Conservation (phyloP, 1,140 invertebrate species). For the Carposina sasakii region DNA sequence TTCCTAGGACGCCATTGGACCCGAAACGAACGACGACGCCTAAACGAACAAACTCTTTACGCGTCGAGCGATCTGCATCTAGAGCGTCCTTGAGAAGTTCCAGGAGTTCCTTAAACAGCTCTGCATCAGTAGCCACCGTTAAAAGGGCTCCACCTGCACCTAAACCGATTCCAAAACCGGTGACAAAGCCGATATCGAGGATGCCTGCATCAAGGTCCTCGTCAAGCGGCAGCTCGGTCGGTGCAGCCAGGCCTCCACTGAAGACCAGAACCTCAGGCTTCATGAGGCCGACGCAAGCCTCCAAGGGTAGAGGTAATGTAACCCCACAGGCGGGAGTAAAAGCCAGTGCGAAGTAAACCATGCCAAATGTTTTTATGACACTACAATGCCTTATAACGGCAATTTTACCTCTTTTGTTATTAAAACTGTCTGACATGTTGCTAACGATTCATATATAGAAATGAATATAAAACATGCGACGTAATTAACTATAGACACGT, state of each 20-base stretch:
- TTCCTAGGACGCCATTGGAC: conserved; percentile 51
- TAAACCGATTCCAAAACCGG: conserved; percentile 48
- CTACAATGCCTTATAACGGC: too few species aligned
- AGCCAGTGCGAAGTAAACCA: conserved; percentile 42
- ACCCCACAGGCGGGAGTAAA: conserved; percentile 33
- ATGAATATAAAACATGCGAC: too few species aligned
- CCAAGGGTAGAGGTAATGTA: conserved; percentile 48
- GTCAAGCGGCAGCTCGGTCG: conserved; percentile 80
- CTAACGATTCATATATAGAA: too few species aligned
- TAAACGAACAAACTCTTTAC: conserved; percentile 49
- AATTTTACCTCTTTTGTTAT: too few species aligned
- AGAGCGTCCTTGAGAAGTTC: conserved; percentile 85
- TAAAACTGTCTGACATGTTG: too few species aligned
- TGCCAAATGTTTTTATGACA: conserved; percentile 16
- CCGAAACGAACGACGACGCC: conserved; percentile 45
- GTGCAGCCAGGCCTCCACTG: conserved; percentile 58
- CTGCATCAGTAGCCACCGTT: conserved; percentile 85
- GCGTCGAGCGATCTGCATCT: conserved; percentile 59
- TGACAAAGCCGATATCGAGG: conserved; percentile 55
- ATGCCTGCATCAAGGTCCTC: conserved; percentile 81
- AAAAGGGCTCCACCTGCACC: conserved; percentile 72
- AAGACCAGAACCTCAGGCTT: conserved; percentile 68
- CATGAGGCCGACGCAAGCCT: conserved; percentile 74
- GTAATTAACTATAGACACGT: too few species aligned
- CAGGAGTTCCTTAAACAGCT: conserved; percentile 85